A percentile compares a stretch with the other conserved stretches of the same genome.
Evolutionary conservation across 2,113 vertebrate species (phyloP).

Genomic region (Apus apus): DNA sequence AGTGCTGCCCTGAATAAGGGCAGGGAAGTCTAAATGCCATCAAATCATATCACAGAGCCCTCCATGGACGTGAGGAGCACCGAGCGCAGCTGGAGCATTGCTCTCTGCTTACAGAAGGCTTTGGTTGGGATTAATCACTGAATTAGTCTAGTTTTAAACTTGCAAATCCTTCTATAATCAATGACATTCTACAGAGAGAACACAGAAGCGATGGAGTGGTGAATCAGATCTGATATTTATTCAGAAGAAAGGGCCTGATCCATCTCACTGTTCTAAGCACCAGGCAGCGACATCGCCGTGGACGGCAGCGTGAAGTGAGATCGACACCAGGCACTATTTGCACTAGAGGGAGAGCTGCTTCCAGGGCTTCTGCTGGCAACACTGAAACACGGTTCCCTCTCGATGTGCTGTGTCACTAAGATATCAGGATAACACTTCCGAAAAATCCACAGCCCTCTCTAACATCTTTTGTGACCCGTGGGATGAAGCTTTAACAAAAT

Average conservation of each 20-base stretch:
- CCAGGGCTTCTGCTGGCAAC: not conserved
- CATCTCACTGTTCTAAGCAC: not conserved
- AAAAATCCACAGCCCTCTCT: not conserved
- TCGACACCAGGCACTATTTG: not conserved
- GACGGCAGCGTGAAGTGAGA: not conserved
- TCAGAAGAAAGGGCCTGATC: slow-evolving; percentile 10
- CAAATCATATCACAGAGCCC: not conserved
- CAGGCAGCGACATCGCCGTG: not conserved
- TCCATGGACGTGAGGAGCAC: not conserved
- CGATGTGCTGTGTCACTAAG: not conserved
- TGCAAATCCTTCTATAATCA: slow-evolving; percentile 29
- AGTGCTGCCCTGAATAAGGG: not conserved
- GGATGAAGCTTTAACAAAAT: not conserved
- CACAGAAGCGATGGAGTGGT: slow-evolving; percentile 14
- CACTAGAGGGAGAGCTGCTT: not conserved
- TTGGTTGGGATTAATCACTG: slow-evolving; percentile 27
- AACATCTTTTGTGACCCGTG: not conserved
- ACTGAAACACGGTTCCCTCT: not conserved
- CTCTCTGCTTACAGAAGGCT: not conserved
- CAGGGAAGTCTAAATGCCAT: not conserved
- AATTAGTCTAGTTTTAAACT: slow-evolving; percentile 33
- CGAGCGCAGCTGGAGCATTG: not conserved
- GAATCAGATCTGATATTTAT: slow-evolving; percentile 46
- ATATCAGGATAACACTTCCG: not conserved
- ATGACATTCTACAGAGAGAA: not conserved